A percentile compares a stretch with the other conserved stretches of the same genome.
These are phyloP conservation scores for Bombus sibiricus DNA, from an alignment of 1,140 invertebrate species.

Conservation along the genomic window DNA sequence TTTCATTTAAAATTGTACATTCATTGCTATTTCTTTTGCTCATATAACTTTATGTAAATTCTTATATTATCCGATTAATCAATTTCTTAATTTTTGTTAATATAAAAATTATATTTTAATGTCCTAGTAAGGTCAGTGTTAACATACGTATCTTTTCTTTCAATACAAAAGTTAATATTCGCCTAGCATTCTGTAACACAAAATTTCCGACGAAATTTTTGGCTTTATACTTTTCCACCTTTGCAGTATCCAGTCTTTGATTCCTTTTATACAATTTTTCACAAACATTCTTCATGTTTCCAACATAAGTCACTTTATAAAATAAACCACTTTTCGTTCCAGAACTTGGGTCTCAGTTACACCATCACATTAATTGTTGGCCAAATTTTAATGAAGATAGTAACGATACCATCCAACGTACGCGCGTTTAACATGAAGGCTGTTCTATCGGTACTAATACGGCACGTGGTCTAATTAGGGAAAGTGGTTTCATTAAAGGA, in stretches of 20 bases:
- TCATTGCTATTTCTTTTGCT: too few relatives aligned
- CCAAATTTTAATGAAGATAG: not conserved
- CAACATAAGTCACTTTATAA: not conserved
- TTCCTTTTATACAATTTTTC: not conserved
- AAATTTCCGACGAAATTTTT: not conserved
- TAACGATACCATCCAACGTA: not conserved
- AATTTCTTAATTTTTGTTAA: too few relatives aligned
- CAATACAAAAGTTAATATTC: not conserved
- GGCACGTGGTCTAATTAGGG: conserved; percentile 14
- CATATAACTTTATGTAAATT: too few relatives aligned
- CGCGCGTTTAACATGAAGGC: not conserved
- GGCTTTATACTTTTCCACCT: not conserved
- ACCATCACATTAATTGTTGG: not conserved
- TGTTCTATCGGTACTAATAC: not conserved
- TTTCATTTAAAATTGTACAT: too few relatives aligned
- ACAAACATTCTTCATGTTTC: not conserved
- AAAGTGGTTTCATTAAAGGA: conserved; percentile 35
- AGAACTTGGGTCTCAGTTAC: too few relatives aligned
- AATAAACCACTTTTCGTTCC: not conserved
- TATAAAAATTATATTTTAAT: too few relatives aligned
- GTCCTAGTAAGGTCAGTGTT: too few relatives aligned
- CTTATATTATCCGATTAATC: too few relatives aligned
- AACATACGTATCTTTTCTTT: too few relatives aligned
- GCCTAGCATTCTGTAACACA: not conserved
- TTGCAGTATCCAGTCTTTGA: too few relatives aligned